Conservation (phyloP, 2,888 invertebrate species). For the Chalcis sispes region DNA sequence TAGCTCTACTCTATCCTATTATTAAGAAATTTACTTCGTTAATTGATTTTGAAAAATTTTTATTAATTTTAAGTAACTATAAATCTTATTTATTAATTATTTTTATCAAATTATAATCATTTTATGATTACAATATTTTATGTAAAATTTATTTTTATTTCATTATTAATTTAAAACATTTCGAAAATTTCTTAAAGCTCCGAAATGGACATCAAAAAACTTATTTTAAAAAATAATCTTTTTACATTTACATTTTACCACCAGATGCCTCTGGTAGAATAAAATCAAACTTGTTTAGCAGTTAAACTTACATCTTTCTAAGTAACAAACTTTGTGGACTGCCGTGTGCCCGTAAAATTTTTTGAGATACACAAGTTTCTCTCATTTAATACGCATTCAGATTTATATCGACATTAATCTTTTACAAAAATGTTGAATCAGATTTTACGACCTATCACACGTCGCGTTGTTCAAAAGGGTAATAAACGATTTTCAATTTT, state of each 20-base stretch:
- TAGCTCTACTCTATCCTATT: too few species aligned
- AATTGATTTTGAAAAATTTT: too few species aligned
- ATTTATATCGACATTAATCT: conserved; percentile 10
- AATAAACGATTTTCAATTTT: neutral
- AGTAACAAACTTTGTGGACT: neutral
- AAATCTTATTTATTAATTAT: too few species aligned
- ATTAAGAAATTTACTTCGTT: too few species aligned
- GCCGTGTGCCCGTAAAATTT: conserved; percentile 21
- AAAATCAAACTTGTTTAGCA: too few species aligned
- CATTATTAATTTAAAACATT: too few species aligned
- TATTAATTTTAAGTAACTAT: too few species aligned
- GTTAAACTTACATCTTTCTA: neutral
- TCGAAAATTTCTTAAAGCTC: too few species aligned
- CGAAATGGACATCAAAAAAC: neutral
- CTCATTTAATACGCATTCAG: neutral
- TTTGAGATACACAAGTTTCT: conserved; percentile 14
- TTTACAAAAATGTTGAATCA: conserved; percentile 50
- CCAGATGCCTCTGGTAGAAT: conserved; percentile 1
- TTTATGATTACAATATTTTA: too few species aligned
- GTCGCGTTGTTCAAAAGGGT: conserved; percentile 38
- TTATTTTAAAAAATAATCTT: neutral
- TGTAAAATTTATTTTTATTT: too few species aligned
- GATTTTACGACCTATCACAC: conserved; percentile 45
- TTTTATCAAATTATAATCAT: too few species aligned
- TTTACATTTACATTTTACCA: neutral